Percentiles rank a stretch among this genome's conserved stretches.
Conservation (phyloP, 2,113 vertebrate species). For the Isurus oxyrinchus region DNA sequence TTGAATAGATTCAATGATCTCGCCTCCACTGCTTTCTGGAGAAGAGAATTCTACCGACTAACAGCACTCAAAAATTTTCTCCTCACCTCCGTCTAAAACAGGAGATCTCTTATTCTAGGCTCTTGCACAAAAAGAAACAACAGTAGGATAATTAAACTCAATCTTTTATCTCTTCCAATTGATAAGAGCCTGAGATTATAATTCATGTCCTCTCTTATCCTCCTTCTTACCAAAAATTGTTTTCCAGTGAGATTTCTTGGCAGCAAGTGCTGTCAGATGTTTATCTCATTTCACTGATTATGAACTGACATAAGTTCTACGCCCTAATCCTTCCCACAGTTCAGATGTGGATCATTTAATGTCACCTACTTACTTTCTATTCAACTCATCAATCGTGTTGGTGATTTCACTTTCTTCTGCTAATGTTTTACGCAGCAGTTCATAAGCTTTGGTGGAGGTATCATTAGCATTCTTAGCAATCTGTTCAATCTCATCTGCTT, state of each 20-base stretch:
- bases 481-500: conserved; percentile 86
- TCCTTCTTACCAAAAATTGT: not conserved
- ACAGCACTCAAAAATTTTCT: too few relatives aligned
- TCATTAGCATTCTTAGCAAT: conserved; percentile 84
- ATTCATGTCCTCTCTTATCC: not conserved
- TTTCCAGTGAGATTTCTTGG: not conserved
- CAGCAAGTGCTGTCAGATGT: not conserved
- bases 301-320: not conserved
- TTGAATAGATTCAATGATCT: too few relatives aligned
- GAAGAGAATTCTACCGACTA: too few relatives aligned
- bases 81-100: too few relatives aligned
- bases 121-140: too few relatives aligned
- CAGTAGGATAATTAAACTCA: not conserved
- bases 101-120: too few relatives aligned
- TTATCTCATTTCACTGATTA: not conserved
- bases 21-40: too few relatives aligned
- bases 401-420: conserved; percentile 78
- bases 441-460: conserved; percentile 81
- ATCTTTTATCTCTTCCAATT: not conserved
- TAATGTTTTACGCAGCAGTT: conserved; percentile 75
- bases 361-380: conserved; percentile 72
- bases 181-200: not conserved
- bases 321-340: not conserved
- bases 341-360: not conserved
- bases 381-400: conserved; percentile 80